Evolutionary conservation across 2,888 invertebrate species (phyloP).

Genomic region (Smittia sp.): DNA sequence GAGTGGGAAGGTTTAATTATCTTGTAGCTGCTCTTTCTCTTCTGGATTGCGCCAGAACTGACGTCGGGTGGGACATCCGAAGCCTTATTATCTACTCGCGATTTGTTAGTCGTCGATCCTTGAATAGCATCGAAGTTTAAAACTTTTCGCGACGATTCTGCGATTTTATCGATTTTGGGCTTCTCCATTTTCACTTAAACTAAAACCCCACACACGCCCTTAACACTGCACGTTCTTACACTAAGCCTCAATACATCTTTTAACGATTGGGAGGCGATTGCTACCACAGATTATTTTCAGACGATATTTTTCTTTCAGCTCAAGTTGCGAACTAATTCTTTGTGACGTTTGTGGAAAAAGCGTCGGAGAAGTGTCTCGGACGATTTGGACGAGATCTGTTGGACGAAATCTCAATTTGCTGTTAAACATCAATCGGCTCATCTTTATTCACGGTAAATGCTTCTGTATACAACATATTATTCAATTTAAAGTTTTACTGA

Average conservation of each 20-base stretch:
- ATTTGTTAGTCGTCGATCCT: neutral
- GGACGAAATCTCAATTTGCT: neutral
- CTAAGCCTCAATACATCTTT: too few species aligned
- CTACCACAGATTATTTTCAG: too few species aligned
- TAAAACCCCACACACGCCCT: too few species aligned
- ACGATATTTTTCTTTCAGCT: too few species aligned
- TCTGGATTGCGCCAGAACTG: conserved; percentile 31
- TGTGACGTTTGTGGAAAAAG: too few species aligned
- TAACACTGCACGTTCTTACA: too few species aligned
- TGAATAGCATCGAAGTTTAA: conserved; percentile 1
- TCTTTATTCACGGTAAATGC: neutral
- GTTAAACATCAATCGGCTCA: neutral
- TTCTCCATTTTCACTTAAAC: neutral
- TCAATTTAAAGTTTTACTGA: conserved; percentile 41
- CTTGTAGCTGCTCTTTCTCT: conserved; percentile 21
- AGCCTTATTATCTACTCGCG: neutral
- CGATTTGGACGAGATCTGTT: too few species aligned
- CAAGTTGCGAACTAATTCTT: too few species aligned
- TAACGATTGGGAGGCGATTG: too few species aligned
- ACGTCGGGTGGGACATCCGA: neutral
- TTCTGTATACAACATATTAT: conserved; percentile 1
- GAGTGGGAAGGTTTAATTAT: conserved; percentile 27
- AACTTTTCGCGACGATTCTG: neutral
- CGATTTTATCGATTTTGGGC: neutral
- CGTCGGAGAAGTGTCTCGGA: too few species aligned